Base-by-base conservation (phyloP, 2,797 vertebrate genomes). In the Avahi laniger region DNA sequence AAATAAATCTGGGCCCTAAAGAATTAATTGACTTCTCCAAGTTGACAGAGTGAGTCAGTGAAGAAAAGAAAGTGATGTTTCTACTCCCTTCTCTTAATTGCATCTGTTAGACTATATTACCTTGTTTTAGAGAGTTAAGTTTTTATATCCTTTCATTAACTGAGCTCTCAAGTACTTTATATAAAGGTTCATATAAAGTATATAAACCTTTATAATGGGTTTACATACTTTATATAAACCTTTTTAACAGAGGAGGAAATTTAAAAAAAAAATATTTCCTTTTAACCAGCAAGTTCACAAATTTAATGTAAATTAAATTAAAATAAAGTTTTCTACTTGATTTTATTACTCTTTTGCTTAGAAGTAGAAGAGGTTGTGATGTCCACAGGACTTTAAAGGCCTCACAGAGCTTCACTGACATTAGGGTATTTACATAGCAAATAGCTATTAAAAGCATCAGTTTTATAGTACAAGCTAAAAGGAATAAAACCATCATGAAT, bases 381-480 rank as follows among this genome's bases (percentile, higher is more conserved):
- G 4, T 70, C 18, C 52, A 84, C 48, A 84, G 14, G 28, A 9
- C 35, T 84, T 84, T 67, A 87, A 82, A 93, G 35, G 4, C 4
- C 3, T 76, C 81, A 87, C 8, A 70, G 10, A 54, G 26, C 8
- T 91, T 82, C 26, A 14, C 6, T 76, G 61, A 57, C 67, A 70
- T 81, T 70, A 97, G 9, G 30, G 22, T 20, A 76, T 86, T 72
- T 82, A 61, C 28, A 79, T 2, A 80, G 78, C 67, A 90, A 50
- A 81, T 38, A 90, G 3, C 9, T 57, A 78, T 63, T 92, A 63
- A 94, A 84, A 87, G 5, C 24, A 90, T 76, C 46, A 76, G 41
- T 89, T 95, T 94, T 92, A 82, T 3, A 54, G 24, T 41, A 57
- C 12, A 95, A 92, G 13, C 35, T 46, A 7, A 84, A 84, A 87